phyloP scores from a whole-genome alignment of 2,888 invertebrate species.

The Toxonevra muliebris region DNA sequence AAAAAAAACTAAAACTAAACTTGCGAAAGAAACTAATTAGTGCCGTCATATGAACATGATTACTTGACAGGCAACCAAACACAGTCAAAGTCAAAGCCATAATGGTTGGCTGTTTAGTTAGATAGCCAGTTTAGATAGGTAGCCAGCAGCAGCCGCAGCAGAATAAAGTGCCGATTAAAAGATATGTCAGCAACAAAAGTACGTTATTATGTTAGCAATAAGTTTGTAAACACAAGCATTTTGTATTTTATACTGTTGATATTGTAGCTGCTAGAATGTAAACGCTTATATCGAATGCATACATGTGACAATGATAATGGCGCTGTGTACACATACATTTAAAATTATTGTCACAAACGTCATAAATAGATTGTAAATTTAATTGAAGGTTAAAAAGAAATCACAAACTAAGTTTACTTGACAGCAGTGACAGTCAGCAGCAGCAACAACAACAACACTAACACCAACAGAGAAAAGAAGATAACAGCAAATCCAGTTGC shows the following conservation, averaged over 20 bases:
- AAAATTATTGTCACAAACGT: slow-evolving; percentile 16
- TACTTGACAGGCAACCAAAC: slow-evolving; percentile 21
- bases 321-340: not conserved
- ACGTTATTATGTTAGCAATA: not conserved
- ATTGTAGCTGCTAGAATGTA: too few relatives aligned
- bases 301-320: slow-evolving; percentile 2
- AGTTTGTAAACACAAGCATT: not conserved
- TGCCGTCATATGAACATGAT: slow-evolving; percentile 23
- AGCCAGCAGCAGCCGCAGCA: not conserved
- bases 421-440: not conserved
- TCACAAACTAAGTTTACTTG: not conserved
- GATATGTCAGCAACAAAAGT: slow-evolving; percentile 18
- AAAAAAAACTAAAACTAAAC: too few relatives aligned
- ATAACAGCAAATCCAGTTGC: too few relatives aligned
- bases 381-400: slow-evolving; percentile 28
- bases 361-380: slow-evolving; percentile 26
- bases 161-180: slow-evolving; percentile 17
- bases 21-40: slow-evolving; percentile 14
- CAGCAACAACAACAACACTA: not conserved
- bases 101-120: slow-evolving; percentile 8
- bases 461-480: too few relatives aligned
- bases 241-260: too few relatives aligned
- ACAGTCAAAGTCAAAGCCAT: not conserved
- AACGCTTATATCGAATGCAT: not conserved
- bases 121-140: not conserved